A percentile compares a stretch with the other conserved stretches of the same genome.
Evolutionary conservation across 2,888 invertebrate genomes (phyloP).

Genomic region (Antitype chi): DNA sequence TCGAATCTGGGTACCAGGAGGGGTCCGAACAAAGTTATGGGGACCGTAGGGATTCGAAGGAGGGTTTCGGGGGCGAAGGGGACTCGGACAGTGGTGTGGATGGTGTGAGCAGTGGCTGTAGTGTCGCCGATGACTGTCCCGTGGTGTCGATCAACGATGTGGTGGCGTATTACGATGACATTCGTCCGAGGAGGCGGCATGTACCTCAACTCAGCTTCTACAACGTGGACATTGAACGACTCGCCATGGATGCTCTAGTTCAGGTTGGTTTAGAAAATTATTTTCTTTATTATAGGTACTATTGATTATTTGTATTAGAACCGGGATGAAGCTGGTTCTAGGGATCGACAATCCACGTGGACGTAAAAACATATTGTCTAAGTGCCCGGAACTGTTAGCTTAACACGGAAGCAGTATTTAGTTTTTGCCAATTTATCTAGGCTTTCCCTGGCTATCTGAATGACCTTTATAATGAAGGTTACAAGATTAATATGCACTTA

Average conservation of each 20-base stretch:
- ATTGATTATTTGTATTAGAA: not conserved
- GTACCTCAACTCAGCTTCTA: constrained; percentile 88
- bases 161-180: constrained; percentile 88
- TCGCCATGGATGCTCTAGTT: constrained; percentile 83
- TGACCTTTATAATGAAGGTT: constrained; percentile 6
- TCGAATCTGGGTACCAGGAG: constrained; percentile 87
- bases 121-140: constrained; percentile 90
- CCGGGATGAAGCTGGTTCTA: not conserved
- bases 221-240: constrained; percentile 86
- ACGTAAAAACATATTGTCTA: constrained; percentile 1
- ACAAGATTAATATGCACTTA: constrained; percentile 24
- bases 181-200: constrained; percentile 84
- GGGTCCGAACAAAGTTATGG: constrained; percentile 87
- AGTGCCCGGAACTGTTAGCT: constrained; percentile 14
- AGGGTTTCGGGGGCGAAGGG: constrained; percentile 85
- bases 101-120: constrained; percentile 91
- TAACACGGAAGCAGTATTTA: constrained; percentile 8
- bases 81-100: constrained; percentile 91
- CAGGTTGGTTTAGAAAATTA: constrained; percentile 78
- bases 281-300: not conserved
- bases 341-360: not conserved
- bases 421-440: constrained; percentile 33
- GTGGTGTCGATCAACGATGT: constrained; percentile 89
- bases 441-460: constrained; percentile 2
- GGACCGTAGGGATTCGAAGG: constrained; percentile 86